A percentile compares a stretch with the other conserved stretches of the same genome.
Conservation (phyloP, 1,140 invertebrate species). For the Lordiphosa mommai region DNA sequence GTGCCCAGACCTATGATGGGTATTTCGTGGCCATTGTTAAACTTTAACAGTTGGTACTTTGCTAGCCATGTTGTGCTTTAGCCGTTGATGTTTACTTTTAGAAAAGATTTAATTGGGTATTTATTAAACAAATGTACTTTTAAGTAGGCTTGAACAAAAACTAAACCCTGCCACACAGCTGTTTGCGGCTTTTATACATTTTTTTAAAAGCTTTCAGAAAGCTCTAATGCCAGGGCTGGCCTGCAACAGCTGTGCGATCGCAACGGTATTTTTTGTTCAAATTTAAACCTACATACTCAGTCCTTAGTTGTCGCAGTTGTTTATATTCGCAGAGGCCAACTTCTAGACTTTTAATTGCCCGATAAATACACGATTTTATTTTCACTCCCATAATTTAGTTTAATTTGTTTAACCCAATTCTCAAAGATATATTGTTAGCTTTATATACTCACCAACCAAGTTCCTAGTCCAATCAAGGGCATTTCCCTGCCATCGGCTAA, state of each 20-base stretch:
- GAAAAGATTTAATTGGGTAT: constrained; percentile 12
- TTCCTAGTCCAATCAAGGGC: constrained; percentile 50
- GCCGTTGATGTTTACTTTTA: not conserved
- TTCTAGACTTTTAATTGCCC: not conserved
- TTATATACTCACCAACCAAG: constrained; percentile 33
- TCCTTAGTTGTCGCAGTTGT: not conserved
- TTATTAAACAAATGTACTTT: constrained; percentile 2
- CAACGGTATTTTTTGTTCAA: constrained; percentile 15
- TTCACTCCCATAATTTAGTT: not conserved
- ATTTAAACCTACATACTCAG: not conserved
- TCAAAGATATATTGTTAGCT: not conserved
- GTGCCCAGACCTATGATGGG: constrained; percentile 89
- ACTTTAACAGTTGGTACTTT: constrained; percentile 81
- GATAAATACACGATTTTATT: constrained; percentile 10
- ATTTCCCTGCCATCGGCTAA: constrained; percentile 26
- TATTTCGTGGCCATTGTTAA: constrained; percentile 85
- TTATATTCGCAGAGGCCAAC: not conserved
- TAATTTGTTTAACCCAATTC: not conserved
- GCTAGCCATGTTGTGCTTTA: constrained; percentile 32
- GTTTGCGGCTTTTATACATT: constrained; percentile 44
- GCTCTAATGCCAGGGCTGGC: constrained; percentile 3
- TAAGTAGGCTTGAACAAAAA: constrained; percentile 1
- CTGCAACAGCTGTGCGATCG: constrained; percentile 29
- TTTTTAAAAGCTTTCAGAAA: constrained; percentile 25
- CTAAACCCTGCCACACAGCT: constrained; percentile 41